These are phyloP conservation scores for Coptodon bakossiorum DNA, from an alignment of 2,113 vertebrate species.

Conservation along the genomic window DNA sequence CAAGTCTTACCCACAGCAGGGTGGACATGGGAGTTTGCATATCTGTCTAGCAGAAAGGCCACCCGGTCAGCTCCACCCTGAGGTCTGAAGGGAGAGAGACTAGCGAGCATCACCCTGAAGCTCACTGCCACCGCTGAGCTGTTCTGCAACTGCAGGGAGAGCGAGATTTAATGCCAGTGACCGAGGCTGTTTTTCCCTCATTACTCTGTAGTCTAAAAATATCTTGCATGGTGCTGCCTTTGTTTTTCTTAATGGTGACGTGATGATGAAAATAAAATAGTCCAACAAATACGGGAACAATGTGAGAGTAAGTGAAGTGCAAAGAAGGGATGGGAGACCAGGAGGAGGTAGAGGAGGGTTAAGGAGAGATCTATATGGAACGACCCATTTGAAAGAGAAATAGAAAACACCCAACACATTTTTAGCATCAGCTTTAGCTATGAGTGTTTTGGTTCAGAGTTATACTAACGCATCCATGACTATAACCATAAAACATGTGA, in stretches of 20 bases:
- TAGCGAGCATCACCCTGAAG: constrained; percentile 74
- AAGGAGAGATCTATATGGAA: neutral
- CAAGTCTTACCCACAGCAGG: constrained; percentile 73
- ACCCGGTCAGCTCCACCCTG: constrained; percentile 50
- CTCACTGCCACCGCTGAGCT: constrained; percentile 66
- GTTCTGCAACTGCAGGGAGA: constrained; percentile 77
- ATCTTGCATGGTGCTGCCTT: neutral
- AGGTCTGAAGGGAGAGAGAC: constrained; percentile 48
- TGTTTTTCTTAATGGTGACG: neutral
- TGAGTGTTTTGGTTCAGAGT: neutral
- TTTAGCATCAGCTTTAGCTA: neutral
- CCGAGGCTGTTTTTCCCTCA: neutral
- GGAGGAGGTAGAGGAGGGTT: neutral
- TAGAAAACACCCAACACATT: neutral
- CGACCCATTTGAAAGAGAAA: neutral
- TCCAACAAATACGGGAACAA: neutral
- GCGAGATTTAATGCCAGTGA: neutral
- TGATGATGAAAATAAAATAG: neutral
- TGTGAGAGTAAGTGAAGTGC: neutral
- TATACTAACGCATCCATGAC: neutral
- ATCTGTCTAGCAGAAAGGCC: constrained; percentile 49
- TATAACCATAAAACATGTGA: neutral
- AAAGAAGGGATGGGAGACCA: neutral
- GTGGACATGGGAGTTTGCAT: neutral
- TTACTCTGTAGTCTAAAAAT: neutral